Evolutionary conservation across 2,113 vertebrate genomes (phyloP).

Genomic region (Notechis scutatus): DNA sequence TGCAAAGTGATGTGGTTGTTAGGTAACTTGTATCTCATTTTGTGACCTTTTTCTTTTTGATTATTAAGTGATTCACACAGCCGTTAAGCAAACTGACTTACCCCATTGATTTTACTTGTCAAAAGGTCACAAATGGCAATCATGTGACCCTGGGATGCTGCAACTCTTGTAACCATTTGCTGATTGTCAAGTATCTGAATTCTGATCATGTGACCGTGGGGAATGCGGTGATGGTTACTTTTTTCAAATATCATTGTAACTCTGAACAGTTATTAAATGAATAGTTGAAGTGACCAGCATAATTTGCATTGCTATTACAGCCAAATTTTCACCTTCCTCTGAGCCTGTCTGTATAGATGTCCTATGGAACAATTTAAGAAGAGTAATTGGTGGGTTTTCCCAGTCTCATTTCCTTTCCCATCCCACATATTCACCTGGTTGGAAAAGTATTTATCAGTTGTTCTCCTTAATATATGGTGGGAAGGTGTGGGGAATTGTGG

Average conservation of each 20-base stretch:
- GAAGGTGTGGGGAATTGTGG: neutral
- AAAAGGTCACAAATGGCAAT: neutral
- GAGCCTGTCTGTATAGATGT: neutral
- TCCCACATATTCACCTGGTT: neutral
- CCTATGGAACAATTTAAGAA: neutral
- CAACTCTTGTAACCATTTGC: neutral
- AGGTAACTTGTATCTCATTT: neutral
- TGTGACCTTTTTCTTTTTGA: neutral
- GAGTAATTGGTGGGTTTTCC: neutral
- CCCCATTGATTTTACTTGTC: neutral
- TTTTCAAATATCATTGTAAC: neutral
- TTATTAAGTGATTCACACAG: neutral
- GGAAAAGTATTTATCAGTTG: neutral
- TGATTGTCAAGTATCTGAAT: neutral
- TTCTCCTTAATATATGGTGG: neutral
- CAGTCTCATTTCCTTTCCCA: neutral
- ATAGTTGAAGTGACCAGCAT: neutral
- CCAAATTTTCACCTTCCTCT: neutral
- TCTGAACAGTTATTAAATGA: neutral
- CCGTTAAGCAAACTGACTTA: neutral
- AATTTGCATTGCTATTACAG: neutral
- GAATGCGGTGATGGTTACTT: neutral
- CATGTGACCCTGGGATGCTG: neutral
- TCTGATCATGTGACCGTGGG: neutral
- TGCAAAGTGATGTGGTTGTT: neutral